Conservation (phyloP, 1,140 invertebrate genomes). For the Telenomus remus region DNA sequence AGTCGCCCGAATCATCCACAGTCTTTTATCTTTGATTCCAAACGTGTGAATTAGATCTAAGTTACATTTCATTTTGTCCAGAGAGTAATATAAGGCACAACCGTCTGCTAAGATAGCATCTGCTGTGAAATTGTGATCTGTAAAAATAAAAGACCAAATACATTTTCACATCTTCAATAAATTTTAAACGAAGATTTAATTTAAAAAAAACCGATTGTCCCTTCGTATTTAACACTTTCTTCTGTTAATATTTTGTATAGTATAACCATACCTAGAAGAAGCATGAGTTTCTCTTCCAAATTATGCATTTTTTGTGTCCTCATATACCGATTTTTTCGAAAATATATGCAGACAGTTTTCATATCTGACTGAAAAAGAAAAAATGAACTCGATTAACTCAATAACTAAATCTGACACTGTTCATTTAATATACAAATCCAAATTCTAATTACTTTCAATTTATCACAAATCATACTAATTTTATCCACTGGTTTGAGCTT, state of each 20-base stretch:
- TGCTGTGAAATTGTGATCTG: not conserved
- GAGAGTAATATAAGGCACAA: not conserved
- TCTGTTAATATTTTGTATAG: no score
- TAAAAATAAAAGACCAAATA: not conserved
- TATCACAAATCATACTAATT: not conserved
- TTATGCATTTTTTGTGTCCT: not conserved
- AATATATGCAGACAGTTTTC: not conserved
- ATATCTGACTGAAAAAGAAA: not conserved
- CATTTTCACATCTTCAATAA: not conserved
- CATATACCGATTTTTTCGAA: not conserved
- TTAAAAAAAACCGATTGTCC: no score
- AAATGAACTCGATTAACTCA: not conserved
- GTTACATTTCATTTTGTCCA: not conserved
- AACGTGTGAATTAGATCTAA: not conserved
- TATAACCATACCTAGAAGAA: not conserved
- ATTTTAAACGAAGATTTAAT: no score
- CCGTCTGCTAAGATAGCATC: not conserved
- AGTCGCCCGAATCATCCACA: not conserved
- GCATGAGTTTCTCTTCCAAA: not conserved
- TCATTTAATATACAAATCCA: no score
- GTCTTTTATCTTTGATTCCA: not conserved
- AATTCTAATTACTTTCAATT: no score
- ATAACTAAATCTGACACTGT: no score
- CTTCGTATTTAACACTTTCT: no score
- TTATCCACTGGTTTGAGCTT: not conserved